Evolutionary conservation across 1,140 invertebrate species (phyloP).

Genomic region (Drosophila saltans): DNA sequence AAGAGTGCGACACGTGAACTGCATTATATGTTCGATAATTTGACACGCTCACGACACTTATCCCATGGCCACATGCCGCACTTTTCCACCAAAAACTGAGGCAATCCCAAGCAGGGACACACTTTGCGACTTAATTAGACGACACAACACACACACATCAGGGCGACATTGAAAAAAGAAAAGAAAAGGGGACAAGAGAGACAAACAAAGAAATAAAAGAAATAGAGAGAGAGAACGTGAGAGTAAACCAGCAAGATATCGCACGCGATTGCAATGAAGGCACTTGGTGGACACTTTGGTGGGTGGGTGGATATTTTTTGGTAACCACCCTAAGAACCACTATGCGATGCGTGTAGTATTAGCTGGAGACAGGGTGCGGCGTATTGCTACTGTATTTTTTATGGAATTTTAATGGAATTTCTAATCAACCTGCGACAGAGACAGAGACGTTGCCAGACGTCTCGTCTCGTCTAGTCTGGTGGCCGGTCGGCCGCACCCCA

Average conservation of each 20-base stretch:
- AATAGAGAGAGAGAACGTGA: background rate
- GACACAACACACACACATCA: conserved; percentile 35
- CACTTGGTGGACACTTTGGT: background rate
- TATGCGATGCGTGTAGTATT: conserved; percentile 16
- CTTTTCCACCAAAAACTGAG: conserved; percentile 24
- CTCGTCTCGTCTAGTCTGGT: conserved; percentile 5
- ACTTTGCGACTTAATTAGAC: conserved; percentile 78
- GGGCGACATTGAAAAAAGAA: conserved; percentile 38
- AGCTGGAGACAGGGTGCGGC: conserved; percentile 49
- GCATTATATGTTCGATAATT: conserved; percentile 73
- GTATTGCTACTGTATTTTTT: conserved; percentile 53
- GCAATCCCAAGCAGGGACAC: conserved; percentile 60
- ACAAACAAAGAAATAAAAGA: too few species aligned
- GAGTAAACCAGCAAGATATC: conserved; percentile 13
- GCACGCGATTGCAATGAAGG: conserved; percentile 40
- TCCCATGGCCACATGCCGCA: conserved; percentile 57
- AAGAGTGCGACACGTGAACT: conserved; percentile 68
- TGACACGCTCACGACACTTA: conserved; percentile 62
- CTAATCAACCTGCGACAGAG: conserved; percentile 69
- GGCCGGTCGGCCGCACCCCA: conserved; percentile 28
- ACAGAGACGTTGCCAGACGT: conserved; percentile 16
- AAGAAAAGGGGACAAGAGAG: conserved; percentile 6
- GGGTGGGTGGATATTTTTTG: conserved; percentile 20
- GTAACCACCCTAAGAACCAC: conserved; percentile 39
- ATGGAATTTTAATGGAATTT: conserved; percentile 78